Percentiles rank a stretch among this genome's conserved stretches.
Evolutionary conservation across 2,888 invertebrate genomes (phyloP).

Genomic region (Rhaphigaster nebulosa): DNA sequence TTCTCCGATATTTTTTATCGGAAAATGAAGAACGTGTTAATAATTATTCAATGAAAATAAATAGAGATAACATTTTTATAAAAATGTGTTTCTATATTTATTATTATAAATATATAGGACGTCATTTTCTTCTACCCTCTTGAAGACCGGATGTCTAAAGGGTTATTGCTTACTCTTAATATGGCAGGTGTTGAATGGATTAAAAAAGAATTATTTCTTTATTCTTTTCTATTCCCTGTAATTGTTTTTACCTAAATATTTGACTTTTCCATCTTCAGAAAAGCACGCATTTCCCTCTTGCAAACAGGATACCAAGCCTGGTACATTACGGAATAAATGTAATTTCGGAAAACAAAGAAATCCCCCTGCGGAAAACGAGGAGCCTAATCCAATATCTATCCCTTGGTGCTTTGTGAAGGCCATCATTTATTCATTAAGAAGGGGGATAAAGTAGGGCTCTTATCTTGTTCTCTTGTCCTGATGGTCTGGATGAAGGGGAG

Average conservation of each 20-base stretch:
- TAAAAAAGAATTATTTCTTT: neutral
- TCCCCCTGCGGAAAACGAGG: conserved; percentile 1
- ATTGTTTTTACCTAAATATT: neutral
- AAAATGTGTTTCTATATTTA: neutral
- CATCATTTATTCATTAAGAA: conserved; percentile 47
- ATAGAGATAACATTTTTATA: neutral
- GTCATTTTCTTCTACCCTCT: no score
- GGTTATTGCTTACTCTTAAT: no score
- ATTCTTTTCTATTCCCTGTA: neutral
- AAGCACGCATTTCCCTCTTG: neutral
- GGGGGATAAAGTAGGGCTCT: conserved; percentile 22
- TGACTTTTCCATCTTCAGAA: neutral
- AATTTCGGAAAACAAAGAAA: conserved; percentile 30
- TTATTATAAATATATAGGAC: no score
- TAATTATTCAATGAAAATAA: no score
- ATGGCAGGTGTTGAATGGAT: neutral
- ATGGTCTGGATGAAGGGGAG: neutral
- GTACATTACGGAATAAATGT: neutral
- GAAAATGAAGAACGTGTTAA: no score
- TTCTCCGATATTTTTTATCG: no score
- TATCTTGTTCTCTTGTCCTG: conserved; percentile 28
- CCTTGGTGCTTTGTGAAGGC: conserved; percentile 9
- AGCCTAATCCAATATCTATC: conserved; percentile 36
- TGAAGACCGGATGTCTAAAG: no score
- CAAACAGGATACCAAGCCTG: neutral